Conservation (phyloP, 2,888 invertebrate genomes). For the Drosophila parthenogenetica region DNA sequence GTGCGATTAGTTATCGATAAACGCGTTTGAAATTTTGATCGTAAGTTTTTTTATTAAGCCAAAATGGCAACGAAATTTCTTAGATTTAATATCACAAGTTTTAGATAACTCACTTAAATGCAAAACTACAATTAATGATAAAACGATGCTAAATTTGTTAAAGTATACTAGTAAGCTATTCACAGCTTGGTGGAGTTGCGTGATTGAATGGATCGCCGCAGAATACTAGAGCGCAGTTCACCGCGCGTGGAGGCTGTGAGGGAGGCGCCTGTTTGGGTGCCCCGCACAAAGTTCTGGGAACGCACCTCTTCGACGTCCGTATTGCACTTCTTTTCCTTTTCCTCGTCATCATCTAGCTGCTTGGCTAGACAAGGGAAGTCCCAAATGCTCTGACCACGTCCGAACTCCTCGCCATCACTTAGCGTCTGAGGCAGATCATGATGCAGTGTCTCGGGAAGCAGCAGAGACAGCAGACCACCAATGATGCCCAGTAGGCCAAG, state of each 20-base stretch:
- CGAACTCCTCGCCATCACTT: conserved; percentile 94
- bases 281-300: conserved; percentile 81
- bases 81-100: conserved; percentile 55
- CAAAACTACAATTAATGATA: conserved; percentile 25
- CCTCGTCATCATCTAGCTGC: conserved; percentile 85
- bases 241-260: conserved; percentile 87
- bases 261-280: conserved; percentile 86
- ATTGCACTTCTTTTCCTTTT: conserved; percentile 48
- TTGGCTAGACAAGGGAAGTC: conserved; percentile 92
- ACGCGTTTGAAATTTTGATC: conserved; percentile 6
- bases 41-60: conserved; percentile 40
- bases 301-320: conserved; percentile 74
- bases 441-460: conserved; percentile 94
- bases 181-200: conserved; percentile 85
- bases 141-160: conserved; percentile 17
- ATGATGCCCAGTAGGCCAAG: conserved; percentile 91
- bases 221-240: conserved; percentile 88
- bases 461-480: conserved; percentile 91
- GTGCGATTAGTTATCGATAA: not conserved
- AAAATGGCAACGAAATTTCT: conserved; percentile 48
- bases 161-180: conserved; percentile 3
- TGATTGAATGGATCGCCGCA: conserved; percentile 86
- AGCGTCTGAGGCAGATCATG: conserved; percentile 94
- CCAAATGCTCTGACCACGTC: conserved; percentile 91
- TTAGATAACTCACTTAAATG: conserved; percentile 41